phyloP scores from a whole-genome alignment of 2,113 vertebrate species.

The Phycodurus eques region DNA sequence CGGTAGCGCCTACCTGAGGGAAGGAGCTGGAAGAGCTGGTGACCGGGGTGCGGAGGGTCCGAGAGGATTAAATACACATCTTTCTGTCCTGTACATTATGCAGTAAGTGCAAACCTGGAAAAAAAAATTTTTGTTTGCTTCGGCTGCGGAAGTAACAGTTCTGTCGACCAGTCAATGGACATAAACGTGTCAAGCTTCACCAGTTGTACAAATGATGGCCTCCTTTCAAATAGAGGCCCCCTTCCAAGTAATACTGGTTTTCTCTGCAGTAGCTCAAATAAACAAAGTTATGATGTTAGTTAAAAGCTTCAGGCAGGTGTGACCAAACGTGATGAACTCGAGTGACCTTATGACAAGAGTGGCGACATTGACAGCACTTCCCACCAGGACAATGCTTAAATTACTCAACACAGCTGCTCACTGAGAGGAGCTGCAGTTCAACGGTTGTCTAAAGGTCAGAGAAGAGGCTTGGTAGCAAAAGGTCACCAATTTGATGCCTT shows the following conservation, averaged over 20 bases:
- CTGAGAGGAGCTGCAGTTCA: neutral
- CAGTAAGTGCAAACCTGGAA: neutral
- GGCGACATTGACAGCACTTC: neutral
- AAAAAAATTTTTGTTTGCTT: neutral
- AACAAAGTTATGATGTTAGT: neutral
- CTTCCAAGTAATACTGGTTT: neutral
- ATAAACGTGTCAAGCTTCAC: no score
- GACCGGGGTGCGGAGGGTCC: no score
- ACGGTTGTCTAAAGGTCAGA: neutral
- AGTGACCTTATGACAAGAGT: neutral
- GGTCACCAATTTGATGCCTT: neutral
- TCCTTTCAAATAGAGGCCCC: neutral
- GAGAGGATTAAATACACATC: neutral
- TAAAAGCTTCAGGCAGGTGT: neutral
- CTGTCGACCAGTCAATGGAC: neutral
- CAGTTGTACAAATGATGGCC: no score
- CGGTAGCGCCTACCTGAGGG: no score
- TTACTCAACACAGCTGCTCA: neutral
- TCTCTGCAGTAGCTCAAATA: neutral
- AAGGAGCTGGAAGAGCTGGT: no score
- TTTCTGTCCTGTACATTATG: neutral
- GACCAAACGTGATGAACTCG: neutral
- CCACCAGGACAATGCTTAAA: neutral
- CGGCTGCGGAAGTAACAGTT: neutral
- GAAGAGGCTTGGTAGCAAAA: neutral